phyloP scores from a whole-genome alignment of 1,140 invertebrate genomes.

The Rhynchophorus ferrugineus region DNA sequence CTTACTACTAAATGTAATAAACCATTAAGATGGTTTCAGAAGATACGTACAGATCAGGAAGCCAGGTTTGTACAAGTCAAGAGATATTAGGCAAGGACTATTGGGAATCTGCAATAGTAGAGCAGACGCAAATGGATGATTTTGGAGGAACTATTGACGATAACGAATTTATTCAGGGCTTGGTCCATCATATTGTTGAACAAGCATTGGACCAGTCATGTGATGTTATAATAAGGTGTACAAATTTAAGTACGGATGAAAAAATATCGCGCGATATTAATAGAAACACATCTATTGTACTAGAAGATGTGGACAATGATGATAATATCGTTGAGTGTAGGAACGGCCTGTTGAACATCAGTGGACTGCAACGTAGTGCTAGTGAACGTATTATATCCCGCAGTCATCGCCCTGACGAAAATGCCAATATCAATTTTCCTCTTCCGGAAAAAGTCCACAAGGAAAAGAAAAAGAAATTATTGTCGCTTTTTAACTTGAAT shows the following conservation, averaged over 20 bases:
- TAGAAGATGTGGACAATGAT: constrained; percentile 15
- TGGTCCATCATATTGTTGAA: no score
- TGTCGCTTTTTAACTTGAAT: constrained; percentile 26
- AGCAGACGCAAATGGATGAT: background rate
- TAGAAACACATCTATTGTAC: constrained; percentile 20
- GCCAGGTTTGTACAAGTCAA: no score
- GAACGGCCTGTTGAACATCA: constrained; percentile 14
- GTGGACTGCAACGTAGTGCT: constrained; percentile 8
- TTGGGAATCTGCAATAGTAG: background rate
- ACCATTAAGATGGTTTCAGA: background rate
- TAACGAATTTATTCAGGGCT: no score
- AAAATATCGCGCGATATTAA: constrained; percentile 8
- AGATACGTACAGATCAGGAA: background rate
- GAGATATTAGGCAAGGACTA: background rate
- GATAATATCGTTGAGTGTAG: constrained; percentile 14
- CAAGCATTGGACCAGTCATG: no score
- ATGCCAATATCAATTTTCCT: constrained; percentile 11
- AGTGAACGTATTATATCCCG: constrained; percentile 14
- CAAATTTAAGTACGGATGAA: constrained; percentile 12
- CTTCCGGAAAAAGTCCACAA: constrained; percentile 8
- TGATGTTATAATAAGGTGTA: constrained; percentile 21
- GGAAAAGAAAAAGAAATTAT: constrained; percentile 26
- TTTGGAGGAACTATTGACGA: no score
- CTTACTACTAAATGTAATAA: no score
- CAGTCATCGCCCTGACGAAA: constrained; percentile 10